Percentiles rank a stretch among this genome's conserved stretches.
phyloP scores from a whole-genome alignment of 2,113 vertebrate species.

The Delphinus delphis region DNA sequence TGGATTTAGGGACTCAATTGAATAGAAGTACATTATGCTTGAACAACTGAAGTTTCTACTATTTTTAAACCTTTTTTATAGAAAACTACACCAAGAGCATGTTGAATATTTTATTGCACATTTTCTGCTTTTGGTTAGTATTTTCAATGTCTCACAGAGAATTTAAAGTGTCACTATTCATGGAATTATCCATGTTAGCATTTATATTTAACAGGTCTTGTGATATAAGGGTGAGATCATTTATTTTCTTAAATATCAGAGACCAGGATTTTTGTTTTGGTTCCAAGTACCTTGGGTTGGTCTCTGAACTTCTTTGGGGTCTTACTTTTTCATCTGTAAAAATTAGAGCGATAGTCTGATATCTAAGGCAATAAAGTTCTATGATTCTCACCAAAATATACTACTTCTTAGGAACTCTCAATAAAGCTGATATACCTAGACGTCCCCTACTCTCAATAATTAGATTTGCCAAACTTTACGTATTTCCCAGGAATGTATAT shows the following conservation, averaged over 20 bases:
- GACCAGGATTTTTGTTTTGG: neutral
- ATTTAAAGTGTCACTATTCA: neutral
- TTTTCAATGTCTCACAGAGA: conserved; percentile 25
- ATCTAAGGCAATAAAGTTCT: neutral
- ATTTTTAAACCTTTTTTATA: conserved; percentile 51
- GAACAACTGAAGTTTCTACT: conserved; percentile 71
- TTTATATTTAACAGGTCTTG: neutral
- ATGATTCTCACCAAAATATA: neutral
- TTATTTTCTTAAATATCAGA: conserved; percentile 22
- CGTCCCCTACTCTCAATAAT: neutral
- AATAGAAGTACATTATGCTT: conserved; percentile 82
- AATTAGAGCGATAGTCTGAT: neutral
- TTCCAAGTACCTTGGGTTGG: neutral
- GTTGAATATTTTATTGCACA: conserved; percentile 37
- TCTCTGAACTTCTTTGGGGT: neutral
- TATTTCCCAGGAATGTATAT: neutral
- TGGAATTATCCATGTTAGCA: neutral
- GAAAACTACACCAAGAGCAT: conserved; percentile 63
- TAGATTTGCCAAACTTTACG: neutral
- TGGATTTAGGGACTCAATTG: conserved; percentile 80
- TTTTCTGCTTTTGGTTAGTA: conserved; percentile 22
- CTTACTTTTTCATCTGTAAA: conserved; percentile 17
- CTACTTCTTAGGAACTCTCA: neutral
- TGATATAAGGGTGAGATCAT: neutral
- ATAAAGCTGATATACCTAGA: neutral